These are phyloP conservation scores for Antennarius maculatus DNA, from an alignment of 2,797 vertebrate genomes.

Conservation along the genomic window DNA sequence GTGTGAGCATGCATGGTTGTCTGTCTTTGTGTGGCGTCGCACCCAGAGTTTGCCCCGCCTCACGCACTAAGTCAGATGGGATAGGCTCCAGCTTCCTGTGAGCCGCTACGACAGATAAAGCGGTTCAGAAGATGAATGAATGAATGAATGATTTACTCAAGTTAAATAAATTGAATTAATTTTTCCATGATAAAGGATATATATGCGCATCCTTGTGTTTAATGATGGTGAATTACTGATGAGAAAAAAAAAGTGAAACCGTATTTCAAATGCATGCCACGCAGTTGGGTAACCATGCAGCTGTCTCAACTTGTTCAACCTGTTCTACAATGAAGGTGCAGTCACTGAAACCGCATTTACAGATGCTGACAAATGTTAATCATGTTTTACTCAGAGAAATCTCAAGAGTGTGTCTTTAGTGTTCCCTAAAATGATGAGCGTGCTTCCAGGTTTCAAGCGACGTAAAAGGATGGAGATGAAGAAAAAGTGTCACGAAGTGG, in stretches of 20 bases:
- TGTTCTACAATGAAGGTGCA: conserved; percentile 55
- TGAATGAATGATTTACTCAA: too few species aligned
- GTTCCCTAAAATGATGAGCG: background rate
- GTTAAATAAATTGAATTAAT: too few species aligned
- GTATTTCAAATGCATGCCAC: conserved; percentile 60
- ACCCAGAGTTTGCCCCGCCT: too few species aligned
- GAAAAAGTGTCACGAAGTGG: background rate
- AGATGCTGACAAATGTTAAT: conserved; percentile 10
- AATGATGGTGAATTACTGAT: conserved; percentile 16
- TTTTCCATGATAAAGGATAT: too few species aligned
- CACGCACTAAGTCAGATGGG: too few species aligned
- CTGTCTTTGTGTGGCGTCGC: too few species aligned
- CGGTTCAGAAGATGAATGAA: too few species aligned
- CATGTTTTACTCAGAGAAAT: background rate
- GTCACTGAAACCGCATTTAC: conserved; percentile 7
- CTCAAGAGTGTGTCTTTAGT: background rate
- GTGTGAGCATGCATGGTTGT: too few species aligned
- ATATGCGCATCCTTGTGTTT: too few species aligned
- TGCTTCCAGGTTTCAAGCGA: background rate
- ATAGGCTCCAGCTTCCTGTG: too few species aligned
- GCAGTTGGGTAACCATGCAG: conserved; percentile 59
- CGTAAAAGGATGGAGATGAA: background rate
- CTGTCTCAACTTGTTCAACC: conserved; percentile 65
- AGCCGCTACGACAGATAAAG: too few species aligned
- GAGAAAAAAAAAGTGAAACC: conserved; percentile 69